These are phyloP conservation scores for Netelia fuscicornis DNA, from an alignment of 2,888 invertebrate species.

Conservation along the genomic window DNA sequence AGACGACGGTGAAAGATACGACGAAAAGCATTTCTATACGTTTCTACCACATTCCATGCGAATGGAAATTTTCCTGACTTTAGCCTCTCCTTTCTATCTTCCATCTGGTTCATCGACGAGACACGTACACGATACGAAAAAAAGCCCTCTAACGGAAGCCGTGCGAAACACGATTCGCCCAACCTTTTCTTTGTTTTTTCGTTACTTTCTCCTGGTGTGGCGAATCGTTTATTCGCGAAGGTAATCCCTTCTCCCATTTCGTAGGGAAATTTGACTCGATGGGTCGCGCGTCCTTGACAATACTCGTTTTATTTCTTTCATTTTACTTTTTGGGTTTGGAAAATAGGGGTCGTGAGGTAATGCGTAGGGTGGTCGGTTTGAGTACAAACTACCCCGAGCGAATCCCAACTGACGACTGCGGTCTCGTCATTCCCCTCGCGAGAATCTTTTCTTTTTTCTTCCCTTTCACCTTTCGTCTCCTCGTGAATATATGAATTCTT, in stretches of 20 bases:
- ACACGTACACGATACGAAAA: background rate
- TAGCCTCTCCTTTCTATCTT: background rate
- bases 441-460: background rate
- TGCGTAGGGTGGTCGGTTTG: background rate
- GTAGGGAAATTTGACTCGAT: constrained; percentile 61
- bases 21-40: constrained; percentile 39
- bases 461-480: constrained; percentile 14
- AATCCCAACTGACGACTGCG: constrained; percentile 33
- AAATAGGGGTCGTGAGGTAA: constrained; percentile 12
- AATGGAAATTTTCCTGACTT: background rate
- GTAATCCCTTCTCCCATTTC: constrained; percentile 36
- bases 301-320: background rate
- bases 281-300: constrained; percentile 33
- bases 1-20: background rate
- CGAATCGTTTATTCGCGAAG: constrained; percentile 41
- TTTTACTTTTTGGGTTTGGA: constrained; percentile 3
- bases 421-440: constrained; percentile 39
- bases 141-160: background rate
- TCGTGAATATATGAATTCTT: constrained; percentile 63
- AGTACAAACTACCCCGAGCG: constrained; percentile 6
- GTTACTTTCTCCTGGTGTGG: constrained; percentile 15
- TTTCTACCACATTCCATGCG: too few relatives aligned
- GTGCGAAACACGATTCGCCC: background rate
- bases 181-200: background rate
- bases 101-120: background rate